Evolutionary conservation across 2,113 vertebrate genomes (phyloP).

Genomic region (Pluvianellus socialis): DNA sequence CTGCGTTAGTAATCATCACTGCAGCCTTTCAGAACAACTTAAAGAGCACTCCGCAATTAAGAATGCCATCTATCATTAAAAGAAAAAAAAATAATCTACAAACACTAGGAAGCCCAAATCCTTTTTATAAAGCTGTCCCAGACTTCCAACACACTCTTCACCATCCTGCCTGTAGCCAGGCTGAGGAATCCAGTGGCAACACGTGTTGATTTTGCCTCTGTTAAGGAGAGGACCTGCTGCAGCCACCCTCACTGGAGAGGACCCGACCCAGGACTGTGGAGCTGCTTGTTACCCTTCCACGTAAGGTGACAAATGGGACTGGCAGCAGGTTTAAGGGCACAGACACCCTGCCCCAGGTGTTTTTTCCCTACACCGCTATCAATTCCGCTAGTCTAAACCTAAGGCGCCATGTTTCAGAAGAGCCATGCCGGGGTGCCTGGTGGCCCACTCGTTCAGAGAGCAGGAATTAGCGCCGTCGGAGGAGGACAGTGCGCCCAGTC

Average conservation of each 20-base stretch:
- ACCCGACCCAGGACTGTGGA: not conserved
- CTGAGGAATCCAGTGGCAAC: not conserved
- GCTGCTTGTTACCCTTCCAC: not conserved
- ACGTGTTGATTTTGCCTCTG: not conserved
- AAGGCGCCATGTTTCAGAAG: accelerated
- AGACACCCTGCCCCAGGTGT: not conserved
- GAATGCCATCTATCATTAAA: not conserved
- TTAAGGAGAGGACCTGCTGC: not conserved
- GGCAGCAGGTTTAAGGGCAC: not conserved
- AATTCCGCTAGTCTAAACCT: not conserved
- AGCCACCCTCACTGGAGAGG: not conserved
- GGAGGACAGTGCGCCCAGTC: accelerated
- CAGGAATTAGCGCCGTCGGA: not conserved
- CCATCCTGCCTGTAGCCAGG: not conserved
- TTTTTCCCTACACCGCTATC: no score
- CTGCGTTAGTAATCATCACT: not conserved
- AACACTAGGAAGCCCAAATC: not conserved
- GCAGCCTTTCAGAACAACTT: not conserved
- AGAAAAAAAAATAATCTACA: not conserved
- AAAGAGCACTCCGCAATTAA: not conserved
- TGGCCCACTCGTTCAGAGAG: not conserved
- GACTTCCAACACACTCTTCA: not conserved
- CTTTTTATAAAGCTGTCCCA: not conserved
- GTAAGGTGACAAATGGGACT: accelerated
- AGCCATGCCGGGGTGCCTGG: no score